Percentiles rank a stretch among this genome's conserved stretches.
Evolutionary conservation across 2,797 vertebrate species (phyloP).

Genomic region (Euthynnus affinis): DNA sequence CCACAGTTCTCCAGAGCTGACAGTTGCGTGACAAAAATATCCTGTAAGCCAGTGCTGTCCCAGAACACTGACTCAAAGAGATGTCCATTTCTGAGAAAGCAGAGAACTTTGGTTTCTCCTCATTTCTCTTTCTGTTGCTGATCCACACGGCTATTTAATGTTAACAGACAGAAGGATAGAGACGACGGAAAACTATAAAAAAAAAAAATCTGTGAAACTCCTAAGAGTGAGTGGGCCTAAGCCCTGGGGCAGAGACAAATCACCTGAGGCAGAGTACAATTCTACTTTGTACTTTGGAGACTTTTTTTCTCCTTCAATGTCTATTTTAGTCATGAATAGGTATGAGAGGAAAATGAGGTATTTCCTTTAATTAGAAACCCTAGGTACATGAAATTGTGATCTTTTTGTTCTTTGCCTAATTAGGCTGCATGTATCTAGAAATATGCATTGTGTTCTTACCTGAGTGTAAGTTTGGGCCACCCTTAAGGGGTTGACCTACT

Average conservation of each 20-base stretch:
- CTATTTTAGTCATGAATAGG: constrained; percentile 84
- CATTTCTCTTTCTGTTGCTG: constrained; percentile 24
- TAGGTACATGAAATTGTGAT: constrained; percentile 73
- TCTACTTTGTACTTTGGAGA: constrained; percentile 80
- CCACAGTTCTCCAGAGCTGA: constrained; percentile 55
- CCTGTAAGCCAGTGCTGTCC: constrained; percentile 16
- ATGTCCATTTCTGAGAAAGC: constrained; percentile 44
- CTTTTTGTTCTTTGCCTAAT: constrained; percentile 84
- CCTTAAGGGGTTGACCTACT: constrained; percentile 82
- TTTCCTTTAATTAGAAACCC: constrained; percentile 84
- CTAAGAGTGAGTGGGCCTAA: constrained; percentile 62
- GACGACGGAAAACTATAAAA: constrained; percentile 50
- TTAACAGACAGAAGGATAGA: constrained; percentile 51
- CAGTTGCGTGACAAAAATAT: constrained; percentile 70
- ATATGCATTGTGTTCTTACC: constrained; percentile 79
- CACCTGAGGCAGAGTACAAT: constrained; percentile 78
- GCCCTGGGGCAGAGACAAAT: constrained; percentile 74
- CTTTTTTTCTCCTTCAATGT: constrained; percentile 56
- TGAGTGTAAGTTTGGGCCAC: constrained; percentile 78
- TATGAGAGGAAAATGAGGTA: constrained; percentile 82
- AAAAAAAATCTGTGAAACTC: constrained; percentile 57
- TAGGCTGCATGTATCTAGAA: constrained; percentile 77
- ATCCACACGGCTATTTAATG: constrained; percentile 44
- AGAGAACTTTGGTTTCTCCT: constrained; percentile 23
- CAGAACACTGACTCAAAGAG: constrained; percentile 42